Percentiles rank a stretch among this genome's conserved stretches.
These are phyloP conservation scores for Pseudomyrmex concolor DNA, from an alignment of 1,140 invertebrate species.

Conservation along the genomic window DNA sequence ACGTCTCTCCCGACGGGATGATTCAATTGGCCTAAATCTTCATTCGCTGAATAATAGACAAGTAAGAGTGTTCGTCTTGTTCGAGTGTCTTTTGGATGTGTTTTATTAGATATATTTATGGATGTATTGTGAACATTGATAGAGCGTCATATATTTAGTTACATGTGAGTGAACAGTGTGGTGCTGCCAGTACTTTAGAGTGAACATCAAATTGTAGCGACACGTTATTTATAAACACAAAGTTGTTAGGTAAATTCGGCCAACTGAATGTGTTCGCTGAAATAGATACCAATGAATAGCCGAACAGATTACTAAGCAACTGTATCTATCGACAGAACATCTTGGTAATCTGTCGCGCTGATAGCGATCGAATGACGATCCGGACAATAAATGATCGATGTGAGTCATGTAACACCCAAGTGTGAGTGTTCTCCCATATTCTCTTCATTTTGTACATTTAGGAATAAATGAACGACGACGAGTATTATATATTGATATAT, in stretches of 20 bases:
- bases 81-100: slow-evolving; percentile 38
- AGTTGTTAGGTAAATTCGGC: slow-evolving; percentile 14
- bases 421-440: slow-evolving; percentile 66
- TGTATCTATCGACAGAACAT: neutral
- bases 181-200: slow-evolving; percentile 56
- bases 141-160: slow-evolving; percentile 52
- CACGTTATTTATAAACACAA: slow-evolving; percentile 43
- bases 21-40: slow-evolving; percentile 61
- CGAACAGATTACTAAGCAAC: slow-evolving; percentile 57
- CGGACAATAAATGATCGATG: slow-evolving; percentile 70
- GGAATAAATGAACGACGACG: slow-evolving; percentile 47
- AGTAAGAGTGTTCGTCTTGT: slow-evolving; percentile 24
- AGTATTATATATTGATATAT: slow-evolving; percentile 34
- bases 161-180: slow-evolving; percentile 46
- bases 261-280: slow-evolving; percentile 33
- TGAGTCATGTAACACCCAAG: slow-evolving; percentile 66
- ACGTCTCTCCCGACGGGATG: slow-evolving; percentile 20
- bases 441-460: slow-evolving; percentile 72
- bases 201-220: slow-evolving; percentile 53
- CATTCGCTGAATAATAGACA: slow-evolving; percentile 24
- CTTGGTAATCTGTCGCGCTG: slow-evolving; percentile 65
- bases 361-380: slow-evolving; percentile 58
- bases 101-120: slow-evolving; percentile 38
- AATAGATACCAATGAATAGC: slow-evolving; percentile 56
- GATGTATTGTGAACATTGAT: slow-evolving; percentile 2